phyloP scores from a whole-genome alignment of 2,113 vertebrate genomes.

The Bombycilla garrulus region DNA sequence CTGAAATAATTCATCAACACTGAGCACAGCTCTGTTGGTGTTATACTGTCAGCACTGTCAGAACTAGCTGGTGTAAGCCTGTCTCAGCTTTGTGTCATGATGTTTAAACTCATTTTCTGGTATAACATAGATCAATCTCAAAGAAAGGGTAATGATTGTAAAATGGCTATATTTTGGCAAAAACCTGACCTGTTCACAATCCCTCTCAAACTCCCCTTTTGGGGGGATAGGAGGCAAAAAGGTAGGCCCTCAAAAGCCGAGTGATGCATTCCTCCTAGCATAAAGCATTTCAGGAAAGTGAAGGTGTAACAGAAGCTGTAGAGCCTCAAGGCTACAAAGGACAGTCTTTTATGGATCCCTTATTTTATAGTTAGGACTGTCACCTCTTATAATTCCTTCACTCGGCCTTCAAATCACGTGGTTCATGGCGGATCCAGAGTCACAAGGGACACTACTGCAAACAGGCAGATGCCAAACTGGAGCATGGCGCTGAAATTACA shows the following conservation, averaged over 20 bases:
- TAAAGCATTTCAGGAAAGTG: neutral
- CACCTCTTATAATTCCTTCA: neutral
- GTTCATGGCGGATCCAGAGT: neutral
- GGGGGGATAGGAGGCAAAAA: neutral
- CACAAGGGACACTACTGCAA: neutral
- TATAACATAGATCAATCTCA: neutral
- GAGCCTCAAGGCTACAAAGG: neutral
- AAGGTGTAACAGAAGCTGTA: neutral
- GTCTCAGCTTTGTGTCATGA: neutral
- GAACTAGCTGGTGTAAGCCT: neutral
- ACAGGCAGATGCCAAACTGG: neutral
- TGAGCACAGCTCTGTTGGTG: neutral
- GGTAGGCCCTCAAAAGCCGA: neutral
- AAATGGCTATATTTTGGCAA: neutral
- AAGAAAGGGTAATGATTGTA: neutral
- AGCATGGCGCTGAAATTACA: neutral
- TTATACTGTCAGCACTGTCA: neutral
- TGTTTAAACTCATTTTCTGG: neutral
- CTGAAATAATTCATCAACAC: neutral
- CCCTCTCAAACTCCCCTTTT: fast-evolving
- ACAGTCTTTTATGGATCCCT: neutral
- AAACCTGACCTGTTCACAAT: neutral
- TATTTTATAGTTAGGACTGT: neutral
- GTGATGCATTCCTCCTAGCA: neutral
- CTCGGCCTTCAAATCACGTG: neutral